These are phyloP conservation scores for Onychomys arenicola DNA, from an alignment of 2,797 vertebrate genomes.

Conservation along the genomic window DNA sequence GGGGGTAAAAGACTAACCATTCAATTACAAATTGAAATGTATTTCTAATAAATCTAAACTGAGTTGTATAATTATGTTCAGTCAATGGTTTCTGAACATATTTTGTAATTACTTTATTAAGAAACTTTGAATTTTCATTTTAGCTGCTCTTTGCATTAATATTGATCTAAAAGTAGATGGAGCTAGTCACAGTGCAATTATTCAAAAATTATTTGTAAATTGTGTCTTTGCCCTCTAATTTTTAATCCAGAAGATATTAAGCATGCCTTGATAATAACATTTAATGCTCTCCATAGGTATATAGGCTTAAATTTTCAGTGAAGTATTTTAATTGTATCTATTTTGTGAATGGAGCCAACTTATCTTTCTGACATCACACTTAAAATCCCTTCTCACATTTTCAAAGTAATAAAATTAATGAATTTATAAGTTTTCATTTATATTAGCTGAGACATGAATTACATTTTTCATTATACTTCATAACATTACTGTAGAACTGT, in stretches of 20 bases:
- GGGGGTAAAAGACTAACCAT: not conserved
- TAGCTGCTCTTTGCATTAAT: not conserved
- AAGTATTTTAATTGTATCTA: conserved; percentile 13
- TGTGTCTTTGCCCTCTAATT: not conserved
- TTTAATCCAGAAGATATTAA: not conserved
- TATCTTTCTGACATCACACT: not conserved
- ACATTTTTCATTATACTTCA: not conserved
- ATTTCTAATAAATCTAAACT: conserved; percentile 19
- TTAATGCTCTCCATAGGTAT: not conserved
- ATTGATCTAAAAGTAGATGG: not conserved
- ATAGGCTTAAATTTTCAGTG: not conserved
- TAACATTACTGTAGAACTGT: not conserved
- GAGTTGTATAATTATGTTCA: not conserved
- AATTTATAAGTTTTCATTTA: not conserved
- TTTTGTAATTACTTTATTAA: conserved; percentile 33
- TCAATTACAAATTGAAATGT: not conserved
- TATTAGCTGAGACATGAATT: conserved; percentile 6
- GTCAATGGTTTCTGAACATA: conserved; percentile 11
- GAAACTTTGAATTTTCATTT: not conserved
- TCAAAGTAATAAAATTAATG: conserved; percentile 15
- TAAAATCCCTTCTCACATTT: conserved; percentile 4
- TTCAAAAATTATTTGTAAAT: not conserved
- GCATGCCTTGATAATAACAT: not conserved
- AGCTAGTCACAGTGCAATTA: not conserved
- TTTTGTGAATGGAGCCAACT: not conserved